Evolutionary conservation across 2,888 invertebrate genomes (phyloP), one percentile per base, ranked within the genome.

Genomic region (Cistogaster globosa): DNA sequence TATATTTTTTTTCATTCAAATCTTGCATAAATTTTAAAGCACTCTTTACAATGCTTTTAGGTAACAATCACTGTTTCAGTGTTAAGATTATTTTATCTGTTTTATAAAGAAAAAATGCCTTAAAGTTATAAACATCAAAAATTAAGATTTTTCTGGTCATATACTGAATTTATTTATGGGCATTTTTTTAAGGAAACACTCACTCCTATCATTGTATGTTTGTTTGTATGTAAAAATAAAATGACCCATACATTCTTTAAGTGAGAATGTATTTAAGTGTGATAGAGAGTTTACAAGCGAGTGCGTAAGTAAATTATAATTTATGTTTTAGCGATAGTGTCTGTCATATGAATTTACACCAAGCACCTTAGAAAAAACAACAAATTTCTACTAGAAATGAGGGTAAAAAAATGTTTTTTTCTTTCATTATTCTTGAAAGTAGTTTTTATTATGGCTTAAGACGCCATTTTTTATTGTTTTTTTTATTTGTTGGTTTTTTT

Each of bases 61-160:
- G 65, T 62, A 68, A 84, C 65, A 84, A 80, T 76, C 84, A 77
- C 67, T 77, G 78, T 18, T 62, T 55, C 26, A 74, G 42, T 68
- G 36, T 75, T 20, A 76, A 80, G 76, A 81, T 84, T 84, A 76
- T 80, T 80, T 80, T 62, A 80, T 67, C 69, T 38, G 63, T 51
- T n/a, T 38, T 42, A 60, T 16, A 32, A 60, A n/a, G 75, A 45
- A 48, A 79, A 62, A 84, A 38, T 22, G 22, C 84, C 84, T 79
- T 14, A 9, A 45, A 80, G 79, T 69, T 76, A 75, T 76, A 79
- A 83, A 79, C 18, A 53, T 16, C 58, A 60, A 69, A 42, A 55
- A 75, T 22, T 53, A 48, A 63, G 63, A 45, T 57, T 65, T 45
- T 42, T 42, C 42, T 42, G 12, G 12, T 12, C 42, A 42, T 42